phyloP scores from a whole-genome alignment of 1,140 invertebrate species.

The Euwallacea similis region DNA sequence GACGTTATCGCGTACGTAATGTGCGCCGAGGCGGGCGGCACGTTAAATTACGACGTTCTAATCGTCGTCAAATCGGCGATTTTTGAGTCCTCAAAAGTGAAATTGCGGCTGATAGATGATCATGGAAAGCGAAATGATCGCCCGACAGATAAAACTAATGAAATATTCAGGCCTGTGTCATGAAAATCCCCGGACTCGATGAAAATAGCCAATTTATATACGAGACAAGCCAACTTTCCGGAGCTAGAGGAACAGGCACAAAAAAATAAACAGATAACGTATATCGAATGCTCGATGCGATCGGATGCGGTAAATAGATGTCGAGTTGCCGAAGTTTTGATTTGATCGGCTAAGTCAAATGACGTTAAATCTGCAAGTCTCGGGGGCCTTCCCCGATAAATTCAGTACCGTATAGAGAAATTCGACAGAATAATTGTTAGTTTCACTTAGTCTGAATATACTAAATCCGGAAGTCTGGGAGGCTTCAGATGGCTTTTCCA shows the following conservation, averaged over 20 bases:
- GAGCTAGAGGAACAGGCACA: conserved; percentile 4
- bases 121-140: conserved; percentile 16
- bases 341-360: neutral
- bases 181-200: conserved; percentile 20
- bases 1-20: neutral
- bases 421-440: neutral
- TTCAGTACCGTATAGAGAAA: no score
- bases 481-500: neutral
- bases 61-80: neutral
- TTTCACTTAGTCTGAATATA: neutral
- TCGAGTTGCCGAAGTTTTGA: conserved; percentile 5
- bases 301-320: conserved; percentile 12
- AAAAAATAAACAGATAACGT: conserved; percentile 17
- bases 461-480: neutral
- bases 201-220: conserved; percentile 29
- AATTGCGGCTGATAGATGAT: conserved; percentile 4
- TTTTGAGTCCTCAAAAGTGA: conserved; percentile 4
- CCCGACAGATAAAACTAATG: conserved; percentile 16
- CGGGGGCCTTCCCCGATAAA: no score
- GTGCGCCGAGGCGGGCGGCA: neutral
- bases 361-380: no score
- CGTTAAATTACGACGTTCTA: neutral
- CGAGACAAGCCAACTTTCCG: conserved; percentile 19
- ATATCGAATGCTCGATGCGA: conserved; percentile 8
- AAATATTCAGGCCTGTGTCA: conserved; percentile 24